These are phyloP conservation scores for Sylvia atricapilla DNA, from an alignment of 2,113 vertebrate genomes.

Conservation along the genomic window DNA sequence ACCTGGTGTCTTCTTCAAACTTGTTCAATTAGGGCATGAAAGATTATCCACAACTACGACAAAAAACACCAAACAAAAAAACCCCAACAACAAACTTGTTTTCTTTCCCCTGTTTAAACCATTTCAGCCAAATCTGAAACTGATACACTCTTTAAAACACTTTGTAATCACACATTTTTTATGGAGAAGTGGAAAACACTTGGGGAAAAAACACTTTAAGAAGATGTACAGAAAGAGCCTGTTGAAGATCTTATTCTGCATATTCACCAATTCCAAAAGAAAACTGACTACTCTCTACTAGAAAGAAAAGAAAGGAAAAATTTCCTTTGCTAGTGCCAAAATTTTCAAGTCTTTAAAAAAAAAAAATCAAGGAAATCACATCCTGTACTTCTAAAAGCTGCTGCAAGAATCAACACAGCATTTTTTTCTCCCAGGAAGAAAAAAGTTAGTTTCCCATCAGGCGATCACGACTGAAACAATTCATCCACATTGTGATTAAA, in stretches of 20 bases:
- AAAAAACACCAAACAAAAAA: background rate
- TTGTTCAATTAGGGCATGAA: background rate
- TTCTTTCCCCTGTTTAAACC: background rate
- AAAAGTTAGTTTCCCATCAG: conserved; percentile 74
- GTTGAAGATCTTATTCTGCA: background rate
- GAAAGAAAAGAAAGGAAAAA: conserved; percentile 4
- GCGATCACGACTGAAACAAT: conserved; percentile 64
- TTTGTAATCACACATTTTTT: background rate
- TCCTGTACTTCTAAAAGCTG: conserved; percentile 65
- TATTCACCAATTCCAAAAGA: conserved; percentile 13
- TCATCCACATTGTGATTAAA: conserved; percentile 49
- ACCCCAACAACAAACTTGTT: background rate
- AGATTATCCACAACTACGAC: background rate
- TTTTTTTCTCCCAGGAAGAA: conserved; percentile 69
- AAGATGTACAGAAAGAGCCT: background rate
- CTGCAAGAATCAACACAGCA: conserved; percentile 63
- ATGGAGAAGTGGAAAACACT: background rate
- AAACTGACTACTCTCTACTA: background rate
- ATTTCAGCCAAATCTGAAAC: background rate
- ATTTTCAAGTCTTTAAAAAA: conserved; percentile 25
- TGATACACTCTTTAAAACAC: background rate
- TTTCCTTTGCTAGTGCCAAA: conserved; percentile 64
- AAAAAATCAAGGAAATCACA: conserved; percentile 41
- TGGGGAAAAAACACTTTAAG: background rate
- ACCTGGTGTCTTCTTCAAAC: background rate